phyloP scores from a whole-genome alignment of 1,140 invertebrate genomes.

The Orchestia grillus region DNA sequence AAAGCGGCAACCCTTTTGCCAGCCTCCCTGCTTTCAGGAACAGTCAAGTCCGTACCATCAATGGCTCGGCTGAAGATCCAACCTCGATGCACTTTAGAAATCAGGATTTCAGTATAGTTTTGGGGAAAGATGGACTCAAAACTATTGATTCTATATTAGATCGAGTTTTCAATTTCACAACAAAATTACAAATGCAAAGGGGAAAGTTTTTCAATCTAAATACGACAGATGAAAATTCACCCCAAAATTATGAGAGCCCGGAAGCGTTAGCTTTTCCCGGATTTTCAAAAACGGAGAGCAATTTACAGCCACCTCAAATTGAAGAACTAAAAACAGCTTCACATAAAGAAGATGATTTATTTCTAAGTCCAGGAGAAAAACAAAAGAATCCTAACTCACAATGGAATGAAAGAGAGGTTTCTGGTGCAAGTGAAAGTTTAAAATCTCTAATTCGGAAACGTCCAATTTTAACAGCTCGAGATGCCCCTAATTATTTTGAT shows the following conservation, averaged over 20 bases:
- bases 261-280: no score
- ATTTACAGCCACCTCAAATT: no score
- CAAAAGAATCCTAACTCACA: background rate
- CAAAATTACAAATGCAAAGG: background rate
- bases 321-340: background rate
- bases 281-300: no score
- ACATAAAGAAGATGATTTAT: background rate
- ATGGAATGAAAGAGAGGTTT: background rate
- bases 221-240: background rate
- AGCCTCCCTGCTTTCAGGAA: background rate
- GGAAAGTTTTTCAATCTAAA: background rate
- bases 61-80: background rate
- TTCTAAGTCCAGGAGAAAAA: background rate
- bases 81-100: slow-evolving; percentile 44
- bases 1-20: background rate
- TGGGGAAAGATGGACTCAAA: slow-evolving; percentile 30
- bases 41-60: background rate
- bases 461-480: slow-evolving; percentile 11
- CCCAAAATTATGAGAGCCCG: background rate
- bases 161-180: slow-evolving; percentile 30
- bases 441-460: slow-evolving; percentile 11
- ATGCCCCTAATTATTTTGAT: slow-evolving; percentile 29
- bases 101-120: slow-evolving; percentile 38
- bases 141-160: slow-evolving; percentile 46
- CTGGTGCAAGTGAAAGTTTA: background rate